Evolutionary conservation across 2,888 invertebrate species (phyloP), one percentile per base, ranked within the genome.

Genomic region (Napeogenes sylphis): DNA sequence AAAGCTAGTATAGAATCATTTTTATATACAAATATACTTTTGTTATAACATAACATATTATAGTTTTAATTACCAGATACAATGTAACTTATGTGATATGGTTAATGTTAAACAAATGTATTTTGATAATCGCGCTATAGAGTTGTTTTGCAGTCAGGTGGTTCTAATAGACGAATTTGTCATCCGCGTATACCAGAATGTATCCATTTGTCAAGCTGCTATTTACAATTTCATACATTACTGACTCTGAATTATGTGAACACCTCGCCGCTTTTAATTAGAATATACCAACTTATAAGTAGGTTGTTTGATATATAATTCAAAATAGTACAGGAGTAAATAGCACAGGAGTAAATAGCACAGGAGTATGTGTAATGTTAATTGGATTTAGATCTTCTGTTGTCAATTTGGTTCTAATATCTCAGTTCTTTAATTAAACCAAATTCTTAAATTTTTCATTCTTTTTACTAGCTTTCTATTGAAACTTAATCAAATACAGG

Each of bases 131-230:
- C 67, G 59, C 64, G 68, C 67, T 76, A 80, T 77, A 81, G 82
- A 78, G 81, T 80, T 82, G 80, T 79, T 80, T 77, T 73, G 77
- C 70, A 68, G 76, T 78, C 87, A 86, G 84, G 85, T 87, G 87
- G 79, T 73, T 77, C 82, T 87, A 84, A 87, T 84, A 81, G 77
- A 81, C 81, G 70, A 83, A 86, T 87, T 85, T 87, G 83, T 86
- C 84, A 87, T 83, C 76, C 80, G 78, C 75, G 79, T 76, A 77
- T 77, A 78, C 79, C 78, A 73, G 79, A 85, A 83, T 80, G 83
- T 79, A 78, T 74, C 78, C 76, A 85, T 85, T 83, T 85, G 79
- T 85, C 80, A 84, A 76, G 79, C 78, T 79, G 77, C 80, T 83
- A 83, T 82, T 83, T 74, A 72, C 70, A 71, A 74, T 76, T 75